Conservation (phyloP, 2,888 invertebrate genomes). For the Thumatha senex region DNA sequence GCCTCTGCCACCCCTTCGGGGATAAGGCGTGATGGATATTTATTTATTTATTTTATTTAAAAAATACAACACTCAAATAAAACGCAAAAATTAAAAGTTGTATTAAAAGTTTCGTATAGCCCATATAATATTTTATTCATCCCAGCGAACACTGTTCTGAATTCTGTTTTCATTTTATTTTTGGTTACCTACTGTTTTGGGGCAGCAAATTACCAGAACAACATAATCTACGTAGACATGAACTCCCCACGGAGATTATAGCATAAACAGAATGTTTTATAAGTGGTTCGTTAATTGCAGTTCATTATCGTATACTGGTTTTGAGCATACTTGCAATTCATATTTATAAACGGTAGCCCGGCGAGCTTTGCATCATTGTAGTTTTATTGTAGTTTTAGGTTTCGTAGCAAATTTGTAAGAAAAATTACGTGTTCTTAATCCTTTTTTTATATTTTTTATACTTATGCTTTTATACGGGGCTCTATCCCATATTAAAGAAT, state of each 20-base stretch:
- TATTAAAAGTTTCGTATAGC: slow-evolving; percentile 6
- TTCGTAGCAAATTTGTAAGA: too few species aligned
- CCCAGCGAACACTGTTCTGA: not conserved
- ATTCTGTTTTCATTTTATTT: slow-evolving; percentile 7
- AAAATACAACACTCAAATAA: not conserved
- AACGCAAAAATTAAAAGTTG: slow-evolving; percentile 6
- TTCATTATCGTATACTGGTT: not conserved
- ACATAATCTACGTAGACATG: slow-evolving; percentile 1
- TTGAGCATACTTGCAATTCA: too few species aligned
- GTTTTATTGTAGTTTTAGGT: too few species aligned
- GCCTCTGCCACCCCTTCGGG: too few species aligned
- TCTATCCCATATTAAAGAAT: too few species aligned
- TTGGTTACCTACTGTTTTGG: slow-evolving; percentile 4
- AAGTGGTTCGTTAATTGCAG: not conserved
- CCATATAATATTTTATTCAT: slow-evolving; percentile 6
- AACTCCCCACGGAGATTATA: not conserved
- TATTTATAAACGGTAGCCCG: too few species aligned
- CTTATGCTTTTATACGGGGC: too few species aligned
- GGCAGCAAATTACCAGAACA: slow-evolving; percentile 7
- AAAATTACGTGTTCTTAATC: too few species aligned
- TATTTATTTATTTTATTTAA: too few species aligned
- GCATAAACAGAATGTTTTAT: not conserved
- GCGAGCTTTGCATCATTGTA: too few species aligned
- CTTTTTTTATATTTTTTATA: too few species aligned
- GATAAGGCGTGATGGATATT: too few species aligned